Percentiles rank a stretch among this genome's conserved stretches.
Evolutionary conservation across 2,113 vertebrate species (phyloP).

Genomic region (Neogobius melanostomus): DNA sequence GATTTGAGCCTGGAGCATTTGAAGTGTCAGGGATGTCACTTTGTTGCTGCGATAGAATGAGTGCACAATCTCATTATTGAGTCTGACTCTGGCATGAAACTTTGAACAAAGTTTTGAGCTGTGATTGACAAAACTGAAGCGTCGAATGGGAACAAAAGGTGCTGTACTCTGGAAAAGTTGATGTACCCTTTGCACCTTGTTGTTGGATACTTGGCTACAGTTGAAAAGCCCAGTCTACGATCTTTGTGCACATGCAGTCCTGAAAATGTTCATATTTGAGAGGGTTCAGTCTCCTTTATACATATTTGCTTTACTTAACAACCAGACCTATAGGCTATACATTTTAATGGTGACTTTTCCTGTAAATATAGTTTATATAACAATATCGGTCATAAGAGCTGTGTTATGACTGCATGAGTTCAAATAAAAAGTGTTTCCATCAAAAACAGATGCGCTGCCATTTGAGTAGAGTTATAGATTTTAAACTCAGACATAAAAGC

Average conservation of each 20-base stretch:
- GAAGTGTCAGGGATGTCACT: conserved; percentile 7
- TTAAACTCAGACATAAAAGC: not conserved
- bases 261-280: not conserved
- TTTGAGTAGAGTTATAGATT: not conserved
- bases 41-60: conserved; percentile 13
- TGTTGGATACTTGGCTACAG: not conserved
- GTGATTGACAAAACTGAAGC: not conserved
- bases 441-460: not conserved
- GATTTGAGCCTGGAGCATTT: conserved; percentile 13
- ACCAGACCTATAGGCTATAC: too few relatives aligned
- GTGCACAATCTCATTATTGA: conserved; percentile 22
- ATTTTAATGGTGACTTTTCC: not conserved
- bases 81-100: conserved; percentile 29
- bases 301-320: not conserved
- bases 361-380: not conserved
- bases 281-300: not conserved
- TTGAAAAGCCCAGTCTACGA: too few relatives aligned
- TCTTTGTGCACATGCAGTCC: too few relatives aligned
- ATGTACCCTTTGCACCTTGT: not conserved
- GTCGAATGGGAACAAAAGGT: not conserved
- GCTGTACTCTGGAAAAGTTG: not conserved
- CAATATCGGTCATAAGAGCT: conserved; percentile 2
- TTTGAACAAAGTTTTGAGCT: conserved; percentile 24
- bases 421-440: not conserved
- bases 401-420: not conserved